These are phyloP conservation scores for Euura saliciscinereae DNA, from an alignment of 1,140 invertebrate species.

Conservation along the genomic window DNA sequence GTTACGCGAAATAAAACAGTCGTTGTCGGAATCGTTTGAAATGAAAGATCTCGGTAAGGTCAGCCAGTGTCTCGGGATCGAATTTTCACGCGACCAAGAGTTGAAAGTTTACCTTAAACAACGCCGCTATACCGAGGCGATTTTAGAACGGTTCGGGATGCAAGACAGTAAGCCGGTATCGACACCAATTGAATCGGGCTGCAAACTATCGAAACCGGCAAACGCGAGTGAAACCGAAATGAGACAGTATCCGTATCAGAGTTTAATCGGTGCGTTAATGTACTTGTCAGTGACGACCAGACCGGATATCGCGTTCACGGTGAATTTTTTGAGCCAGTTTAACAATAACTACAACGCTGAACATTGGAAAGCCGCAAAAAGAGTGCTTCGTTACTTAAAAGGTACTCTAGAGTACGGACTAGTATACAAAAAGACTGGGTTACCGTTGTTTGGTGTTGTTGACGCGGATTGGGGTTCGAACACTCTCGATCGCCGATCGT, in stretches of 20 bases:
- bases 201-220: constrained; percentile 18
- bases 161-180: constrained; percentile 31
- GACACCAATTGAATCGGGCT: constrained; percentile 32
- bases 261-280: constrained; percentile 44
- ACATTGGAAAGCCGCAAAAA: constrained; percentile 37
- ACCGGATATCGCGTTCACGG: constrained; percentile 45
- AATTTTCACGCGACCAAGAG: constrained; percentile 14
- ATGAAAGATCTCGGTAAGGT: constrained; percentile 23
- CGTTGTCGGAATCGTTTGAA: constrained; percentile 17
- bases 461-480: constrained; percentile 45
- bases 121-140: constrained; percentile 18
- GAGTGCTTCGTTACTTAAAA: constrained; percentile 38
- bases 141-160: constrained; percentile 40
- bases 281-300: constrained; percentile 43
- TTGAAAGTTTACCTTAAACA: constrained; percentile 14
- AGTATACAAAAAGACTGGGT: constrained; percentile 11
- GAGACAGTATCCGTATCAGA: constrained; percentile 31
- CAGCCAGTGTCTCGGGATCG: constrained; percentile 21
- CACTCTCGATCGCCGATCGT: constrained; percentile 36
- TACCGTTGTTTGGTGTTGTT: constrained; percentile 36
- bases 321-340: constrained; percentile 37
- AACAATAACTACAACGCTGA: constrained; percentile 28
- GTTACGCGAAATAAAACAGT: constrained; percentile 13
- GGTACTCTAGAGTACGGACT: constrained; percentile 35
- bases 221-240: constrained; percentile 10